Base-by-base conservation (phyloP, 2,113 vertebrate genomes). In the Furnarius figulus region DNA sequence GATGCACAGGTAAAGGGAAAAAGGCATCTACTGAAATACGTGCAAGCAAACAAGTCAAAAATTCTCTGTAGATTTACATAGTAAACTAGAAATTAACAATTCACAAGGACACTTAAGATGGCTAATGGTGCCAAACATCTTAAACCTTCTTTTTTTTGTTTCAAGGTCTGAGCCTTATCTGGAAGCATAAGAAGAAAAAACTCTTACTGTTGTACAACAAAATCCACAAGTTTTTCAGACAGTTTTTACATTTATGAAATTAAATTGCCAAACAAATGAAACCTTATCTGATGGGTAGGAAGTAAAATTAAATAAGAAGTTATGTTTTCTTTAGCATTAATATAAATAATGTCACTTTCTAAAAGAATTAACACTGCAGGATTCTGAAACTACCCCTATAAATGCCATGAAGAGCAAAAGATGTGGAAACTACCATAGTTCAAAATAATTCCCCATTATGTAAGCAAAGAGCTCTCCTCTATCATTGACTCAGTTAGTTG, bases 1-100 rank as follows among this genome's bases (percentile, higher is more conserved):
- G 98, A 86, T 99, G 98, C n/a, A 97, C 96, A 47, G 98, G 98
- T 99, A 94, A 97, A n/a, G 8, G 8, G 39, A 73, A 44, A 50
- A 44, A 40, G 19, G 19, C 1, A 28, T 4, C 16, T 76, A 27
- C 5, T 40, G 39, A 16, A 65, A 52, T 6, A 12, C 19, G 40
- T 30, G 28, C 21, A 59, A 52, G 21, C 17, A 76, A 73, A 47
- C 2, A 70, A 12, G 58, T 55, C 7, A 55, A 75, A 62, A 53
- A 30, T 12, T 52, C 0, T 85, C 47, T 66, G 5, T 76, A 16
- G 33, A 5, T 30, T 6, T 18, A 27, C 66, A 40, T 17, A 62
- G 10, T 10, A n/a, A 84, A 84, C 40, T 35, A 33, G 39, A 86
- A 87, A 66, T 80, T 8, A 56, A 10, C 7, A 70, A 19, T 25